These are phyloP conservation scores for Molossus molossus DNA, from an alignment of 2,797 vertebrate species.

Conservation along the genomic window DNA sequence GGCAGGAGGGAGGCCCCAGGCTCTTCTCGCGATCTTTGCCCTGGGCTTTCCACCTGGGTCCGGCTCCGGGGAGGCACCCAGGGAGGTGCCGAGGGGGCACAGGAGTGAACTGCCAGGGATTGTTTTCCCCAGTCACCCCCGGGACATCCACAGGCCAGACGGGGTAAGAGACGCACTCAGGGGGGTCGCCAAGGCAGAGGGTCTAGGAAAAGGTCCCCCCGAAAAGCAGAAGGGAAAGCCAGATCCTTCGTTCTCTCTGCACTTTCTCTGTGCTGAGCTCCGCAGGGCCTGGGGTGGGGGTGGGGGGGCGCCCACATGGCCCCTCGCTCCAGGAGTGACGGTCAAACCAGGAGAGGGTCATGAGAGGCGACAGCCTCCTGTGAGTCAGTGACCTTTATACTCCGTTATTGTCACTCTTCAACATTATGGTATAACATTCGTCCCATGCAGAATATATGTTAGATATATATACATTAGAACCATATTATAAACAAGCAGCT, in stretches of 20 bases:
- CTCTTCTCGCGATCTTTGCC: too few relatives aligned
- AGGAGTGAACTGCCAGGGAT: neutral
- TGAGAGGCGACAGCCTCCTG: neutral
- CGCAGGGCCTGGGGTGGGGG: neutral
- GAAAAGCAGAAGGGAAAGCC: neutral
- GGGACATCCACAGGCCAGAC: neutral
- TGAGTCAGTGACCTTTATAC: neutral
- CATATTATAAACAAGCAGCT: neutral
- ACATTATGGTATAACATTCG: neutral
- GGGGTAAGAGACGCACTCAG: neutral
- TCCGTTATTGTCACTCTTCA: neutral
- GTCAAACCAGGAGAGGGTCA: neutral
- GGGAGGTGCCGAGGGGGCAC: neutral
- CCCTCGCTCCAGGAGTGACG: neutral
- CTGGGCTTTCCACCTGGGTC: neutral
- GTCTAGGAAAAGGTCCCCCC: too few relatives aligned
- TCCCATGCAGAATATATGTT: neutral
- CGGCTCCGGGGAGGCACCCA: neutral
- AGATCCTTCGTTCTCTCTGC: neutral
- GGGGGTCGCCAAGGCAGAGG: neutral
- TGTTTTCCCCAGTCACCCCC: neutral
- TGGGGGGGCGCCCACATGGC: accelerated
- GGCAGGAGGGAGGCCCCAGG: accelerated
- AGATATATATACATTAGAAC: neutral
- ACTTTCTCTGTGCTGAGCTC: neutral